Conservation (phyloP, 2,113 vertebrate species). For the Menura novaehollandiae region DNA sequence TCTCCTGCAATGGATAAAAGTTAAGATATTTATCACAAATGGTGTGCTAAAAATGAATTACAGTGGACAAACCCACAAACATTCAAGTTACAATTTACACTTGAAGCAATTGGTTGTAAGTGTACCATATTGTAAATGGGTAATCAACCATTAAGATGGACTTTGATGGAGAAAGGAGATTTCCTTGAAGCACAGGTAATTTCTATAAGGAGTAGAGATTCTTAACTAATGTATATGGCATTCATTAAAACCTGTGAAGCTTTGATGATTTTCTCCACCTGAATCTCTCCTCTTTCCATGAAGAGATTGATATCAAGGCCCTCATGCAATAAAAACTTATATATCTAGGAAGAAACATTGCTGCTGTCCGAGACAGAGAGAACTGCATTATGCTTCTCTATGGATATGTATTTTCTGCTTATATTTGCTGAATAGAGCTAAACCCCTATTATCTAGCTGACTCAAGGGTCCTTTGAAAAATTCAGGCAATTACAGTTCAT, state of each 20-base stretch:
- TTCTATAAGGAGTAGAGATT: neutral
- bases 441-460: neutral
- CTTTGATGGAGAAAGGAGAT: neutral
- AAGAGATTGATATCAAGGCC: neutral
- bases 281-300: neutral
- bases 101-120: neutral
- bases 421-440: neutral
- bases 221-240: neutral
- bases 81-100: neutral
- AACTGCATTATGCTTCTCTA: neutral
- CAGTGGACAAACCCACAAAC: neutral
- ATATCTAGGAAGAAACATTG: neutral
- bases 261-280: neutral
- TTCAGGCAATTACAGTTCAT: neutral
- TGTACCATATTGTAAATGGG: neutral
- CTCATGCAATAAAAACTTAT: neutral
- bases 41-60: neutral
- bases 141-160: neutral
- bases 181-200: neutral
- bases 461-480: constrained; percentile 18
- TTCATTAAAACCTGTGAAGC: neutral
- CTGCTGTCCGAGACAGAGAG: neutral
- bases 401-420: neutral
- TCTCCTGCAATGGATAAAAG: neutral
- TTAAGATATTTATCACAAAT: constrained; percentile 4